A percentile compares a stretch with the other conserved stretches of the same genome.
These are phyloP conservation scores for Sardinella longiceps DNA, from an alignment of 2,797 vertebrate species.

Conservation along the genomic window DNA sequence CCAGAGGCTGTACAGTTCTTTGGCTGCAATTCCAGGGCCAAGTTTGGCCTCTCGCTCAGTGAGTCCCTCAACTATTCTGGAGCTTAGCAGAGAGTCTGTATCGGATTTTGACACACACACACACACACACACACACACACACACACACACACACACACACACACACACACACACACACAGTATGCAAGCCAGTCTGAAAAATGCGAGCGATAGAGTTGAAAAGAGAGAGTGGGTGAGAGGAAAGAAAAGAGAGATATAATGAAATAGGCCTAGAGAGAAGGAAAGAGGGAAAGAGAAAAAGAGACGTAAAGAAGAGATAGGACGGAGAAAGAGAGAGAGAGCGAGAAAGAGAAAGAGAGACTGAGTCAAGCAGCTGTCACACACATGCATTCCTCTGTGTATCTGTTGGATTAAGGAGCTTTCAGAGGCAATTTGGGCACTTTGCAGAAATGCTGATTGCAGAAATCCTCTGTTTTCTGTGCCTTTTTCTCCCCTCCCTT, in stretches of 20 bases:
- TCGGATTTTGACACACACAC: too few relatives aligned
- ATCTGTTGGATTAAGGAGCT: constrained; percentile 15
- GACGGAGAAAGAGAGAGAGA: background rate
- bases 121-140: too few relatives aligned
- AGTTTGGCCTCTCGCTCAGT: background rate
- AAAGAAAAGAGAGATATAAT: background rate
- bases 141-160: too few relatives aligned
- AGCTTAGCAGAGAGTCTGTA: background rate
- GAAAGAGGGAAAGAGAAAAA: background rate
- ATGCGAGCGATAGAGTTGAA: background rate
- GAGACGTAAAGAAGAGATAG: background rate
- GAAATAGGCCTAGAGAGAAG: background rate
- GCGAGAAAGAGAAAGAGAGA: background rate
- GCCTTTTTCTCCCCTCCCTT: background rate
- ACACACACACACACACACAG: background rate
- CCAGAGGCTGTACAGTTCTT: background rate
- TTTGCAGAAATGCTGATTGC: constrained; percentile 22
- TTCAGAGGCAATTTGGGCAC: constrained; percentile 23
- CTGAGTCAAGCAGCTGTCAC: constrained; percentile 11
- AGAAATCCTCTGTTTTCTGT: constrained; percentile 51
- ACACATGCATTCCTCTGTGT: constrained; percentile 22
- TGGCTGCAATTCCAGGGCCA: background rate
- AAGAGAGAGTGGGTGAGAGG: background rate
- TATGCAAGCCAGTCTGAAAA: background rate
- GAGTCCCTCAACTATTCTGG: background rate